These are phyloP conservation scores for Diarsia dahlii DNA, from an alignment of 2,888 invertebrate species.

Conservation along the genomic window DNA sequence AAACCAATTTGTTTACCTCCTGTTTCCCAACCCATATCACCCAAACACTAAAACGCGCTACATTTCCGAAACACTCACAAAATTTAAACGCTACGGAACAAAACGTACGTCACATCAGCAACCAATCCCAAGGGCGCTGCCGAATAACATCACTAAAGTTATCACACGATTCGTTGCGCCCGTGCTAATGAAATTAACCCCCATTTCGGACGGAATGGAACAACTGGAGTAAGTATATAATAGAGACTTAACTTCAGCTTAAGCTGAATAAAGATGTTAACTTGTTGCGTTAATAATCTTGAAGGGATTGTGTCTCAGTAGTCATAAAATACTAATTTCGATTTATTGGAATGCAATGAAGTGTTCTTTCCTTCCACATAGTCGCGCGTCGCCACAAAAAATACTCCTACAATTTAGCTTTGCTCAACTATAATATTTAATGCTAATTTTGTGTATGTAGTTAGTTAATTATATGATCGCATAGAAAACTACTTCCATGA, in stretches of 20 bases:
- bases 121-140: slow-evolving; percentile 83
- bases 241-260: slow-evolving; percentile 23
- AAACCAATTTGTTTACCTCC: not conserved
- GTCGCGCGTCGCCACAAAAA: not conserved
- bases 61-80: slow-evolving; percentile 34
- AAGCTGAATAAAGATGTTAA: not conserved
- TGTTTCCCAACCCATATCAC: slow-evolving; percentile 8
- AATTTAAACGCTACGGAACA: slow-evolving; percentile 58
- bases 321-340: not conserved
- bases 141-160: slow-evolving; percentile 88
- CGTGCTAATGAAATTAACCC: slow-evolving; percentile 90
- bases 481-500: not conserved
- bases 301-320: not conserved
- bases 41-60: slow-evolving; percentile 16
- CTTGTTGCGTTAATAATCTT: not conserved
- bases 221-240: slow-evolving; percentile 15
- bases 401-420: not conserved
- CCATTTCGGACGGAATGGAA: slow-evolving; percentile 78
- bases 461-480: too few species aligned
- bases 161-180: slow-evolving; percentile 90
- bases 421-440: not conserved
- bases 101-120: slow-evolving; percentile 78
- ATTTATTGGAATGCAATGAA: not conserved
- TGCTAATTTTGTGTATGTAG: not conserved
- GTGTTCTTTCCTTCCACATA: not conserved